Conservation (phyloP, 2,113 vertebrate species). For the Bettongia penicillata region DNA sequence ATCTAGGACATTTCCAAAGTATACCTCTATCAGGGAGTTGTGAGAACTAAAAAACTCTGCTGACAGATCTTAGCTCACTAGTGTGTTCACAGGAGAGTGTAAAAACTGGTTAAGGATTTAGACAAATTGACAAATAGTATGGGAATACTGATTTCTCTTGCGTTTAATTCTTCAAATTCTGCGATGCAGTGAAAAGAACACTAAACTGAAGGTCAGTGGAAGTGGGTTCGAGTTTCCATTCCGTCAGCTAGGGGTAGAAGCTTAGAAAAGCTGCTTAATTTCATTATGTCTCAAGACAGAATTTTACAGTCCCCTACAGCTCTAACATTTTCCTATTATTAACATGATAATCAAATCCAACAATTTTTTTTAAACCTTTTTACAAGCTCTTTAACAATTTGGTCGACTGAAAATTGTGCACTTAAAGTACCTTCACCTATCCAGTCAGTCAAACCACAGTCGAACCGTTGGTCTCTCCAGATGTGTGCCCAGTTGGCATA, state of each 20-base stretch:
- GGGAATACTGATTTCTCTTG: background rate
- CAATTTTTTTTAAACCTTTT: constrained; percentile 21
- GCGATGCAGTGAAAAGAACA: background rate
- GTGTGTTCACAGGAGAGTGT: background rate
- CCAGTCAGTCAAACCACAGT: constrained; percentile 63
- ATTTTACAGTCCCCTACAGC: background rate
- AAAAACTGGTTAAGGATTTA: background rate
- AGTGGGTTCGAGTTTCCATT: background rate
- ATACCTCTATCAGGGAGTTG: background rate
- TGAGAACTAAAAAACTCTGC: background rate
- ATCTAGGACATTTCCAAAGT: constrained; percentile 34
- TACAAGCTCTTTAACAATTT: constrained; percentile 60
- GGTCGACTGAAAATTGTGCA: constrained; percentile 49
- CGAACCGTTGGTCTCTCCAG: constrained; percentile 53
- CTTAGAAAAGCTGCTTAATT: background rate
- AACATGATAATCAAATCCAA: background rate
- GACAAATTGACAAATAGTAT: background rate
- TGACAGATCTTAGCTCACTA: background rate
- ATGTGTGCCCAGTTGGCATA: constrained; percentile 33
- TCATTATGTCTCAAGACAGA: background rate
- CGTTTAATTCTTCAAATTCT: background rate
- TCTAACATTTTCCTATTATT: background rate
- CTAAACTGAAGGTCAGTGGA: background rate
- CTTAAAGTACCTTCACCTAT: constrained; percentile 36
- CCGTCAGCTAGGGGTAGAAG: background rate